Evolutionary conservation across 2,113 vertebrate genomes (phyloP), one percentile per base, ranked within the genome.

Genomic region (Scartelaos histophorus): DNA sequence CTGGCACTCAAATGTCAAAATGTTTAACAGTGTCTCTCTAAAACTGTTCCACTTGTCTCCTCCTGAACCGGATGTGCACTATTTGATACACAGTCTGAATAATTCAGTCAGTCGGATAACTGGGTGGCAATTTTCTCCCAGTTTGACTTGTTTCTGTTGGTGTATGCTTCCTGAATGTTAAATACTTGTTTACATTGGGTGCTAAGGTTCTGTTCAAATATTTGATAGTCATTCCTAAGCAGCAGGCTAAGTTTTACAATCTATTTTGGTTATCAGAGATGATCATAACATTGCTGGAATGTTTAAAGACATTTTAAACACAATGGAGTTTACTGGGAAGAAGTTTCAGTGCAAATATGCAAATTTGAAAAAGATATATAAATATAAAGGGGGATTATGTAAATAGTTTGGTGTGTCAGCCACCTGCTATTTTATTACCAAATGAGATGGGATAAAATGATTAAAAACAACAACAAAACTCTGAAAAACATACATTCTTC

Each of bases 1-100:
- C 65, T 53, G 73, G 73, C 83, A 87, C 86, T 88, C 82, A 65
- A 64, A 86, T 89, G 82, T 87, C 89, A 80, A 85, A 43, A 43
- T 43, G 38, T 43, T 85, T 87, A 79, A 89, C 77, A 71, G 75
- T 56, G 78, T 78, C 71, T 24, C 74, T 34, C 69, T 60, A 71
- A 84, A 88, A 80, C 81, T 72, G 67, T 75, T 71, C 54, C 66
- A 22, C 61, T 51, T 56, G 53, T 84, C 61, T 35, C 72, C 12
- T 64, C 72, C 12, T 64, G 70, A 67, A 80, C 70, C 7, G n/a
- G 76, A 83, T 81, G 66, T 71, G 61, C 79, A 71, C 82, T 53
- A 85, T 75, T 64, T 78, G 73, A 88, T 84, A 77, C 19, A 13
- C 19, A 53, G 58, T 61, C 58, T 89, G 60, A 88, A 90, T 90